Evolutionary conservation across 2,797 vertebrate genomes (phyloP).

Genomic region (Acanthurus tractus): DNA sequence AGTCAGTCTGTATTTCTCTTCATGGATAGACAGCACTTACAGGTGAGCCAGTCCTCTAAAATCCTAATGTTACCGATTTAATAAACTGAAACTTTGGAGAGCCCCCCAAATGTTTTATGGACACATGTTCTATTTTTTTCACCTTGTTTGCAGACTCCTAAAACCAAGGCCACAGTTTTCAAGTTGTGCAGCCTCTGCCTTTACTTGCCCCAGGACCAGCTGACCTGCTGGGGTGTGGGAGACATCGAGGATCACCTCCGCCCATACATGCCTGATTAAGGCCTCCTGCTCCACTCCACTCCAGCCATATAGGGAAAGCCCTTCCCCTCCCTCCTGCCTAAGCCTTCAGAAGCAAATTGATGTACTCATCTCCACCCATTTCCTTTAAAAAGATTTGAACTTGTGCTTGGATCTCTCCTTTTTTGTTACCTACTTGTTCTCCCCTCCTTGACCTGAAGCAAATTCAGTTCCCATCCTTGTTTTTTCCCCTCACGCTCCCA

Average conservation of each 20-base stretch:
- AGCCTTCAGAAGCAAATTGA: slow-evolving; percentile 92
- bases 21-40: slow-evolving; percentile 99
- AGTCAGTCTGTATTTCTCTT: slow-evolving; percentile 99
- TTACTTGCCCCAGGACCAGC: slow-evolving; percentile 99
- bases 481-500: slow-evolving; percentile 61
- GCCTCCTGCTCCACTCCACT: slow-evolving; percentile 82
- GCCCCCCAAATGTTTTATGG: background rate
- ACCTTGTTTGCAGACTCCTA: slow-evolving; percentile 90
- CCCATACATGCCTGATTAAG: slow-evolving; percentile 99
- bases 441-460: slow-evolving; percentile 73
- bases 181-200: slow-evolving; percentile 99
- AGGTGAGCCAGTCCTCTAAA: slow-evolving; percentile 83
- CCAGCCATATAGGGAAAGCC: slow-evolving; percentile 90
- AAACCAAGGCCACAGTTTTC: slow-evolving; percentile 99
- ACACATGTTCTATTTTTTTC: slow-evolving; percentile 31
- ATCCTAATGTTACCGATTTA: background rate
- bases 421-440: slow-evolving; percentile 71
- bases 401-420: slow-evolving; percentile 96
- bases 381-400: slow-evolving; percentile 94
- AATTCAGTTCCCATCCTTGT: slow-evolving; percentile 78
- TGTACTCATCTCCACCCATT: slow-evolving; percentile 91
- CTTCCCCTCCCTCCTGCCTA: slow-evolving; percentile 69
- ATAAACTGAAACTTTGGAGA: background rate
- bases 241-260: slow-evolving; percentile 98
- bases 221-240: slow-evolving; percentile 98